A percentile compares a stretch with the other conserved stretches of the same genome.
Evolutionary conservation across 1,140 invertebrate genomes (phyloP).

Genomic region (Megalopta genalis): DNA sequence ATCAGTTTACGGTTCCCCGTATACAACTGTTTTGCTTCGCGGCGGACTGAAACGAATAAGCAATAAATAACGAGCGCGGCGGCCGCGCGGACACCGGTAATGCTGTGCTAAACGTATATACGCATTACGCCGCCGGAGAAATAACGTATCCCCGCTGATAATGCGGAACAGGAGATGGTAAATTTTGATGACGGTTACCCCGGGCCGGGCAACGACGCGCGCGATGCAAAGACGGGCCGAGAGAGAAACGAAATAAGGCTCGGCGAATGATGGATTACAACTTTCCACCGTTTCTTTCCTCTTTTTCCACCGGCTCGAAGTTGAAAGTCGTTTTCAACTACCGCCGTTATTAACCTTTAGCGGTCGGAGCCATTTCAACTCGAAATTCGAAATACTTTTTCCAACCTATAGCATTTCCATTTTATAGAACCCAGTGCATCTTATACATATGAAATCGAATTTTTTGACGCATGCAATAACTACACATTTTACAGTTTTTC

Average conservation of each 20-base stretch:
- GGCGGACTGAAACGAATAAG: slow-evolving; percentile 40
- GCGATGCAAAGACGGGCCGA: neutral
- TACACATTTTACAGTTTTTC: too few relatives aligned
- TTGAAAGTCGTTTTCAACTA: too few relatives aligned
- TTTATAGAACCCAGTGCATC: too few relatives aligned
- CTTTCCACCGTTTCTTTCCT: slow-evolving; percentile 42
- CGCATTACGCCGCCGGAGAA: slow-evolving; percentile 40
- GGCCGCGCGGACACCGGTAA: slow-evolving; percentile 39
- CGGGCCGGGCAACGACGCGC: neutral
- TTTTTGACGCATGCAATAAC: too few relatives aligned
- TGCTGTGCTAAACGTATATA: slow-evolving; percentile 55
- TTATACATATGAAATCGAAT: too few relatives aligned
- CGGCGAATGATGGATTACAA: slow-evolving; percentile 53
- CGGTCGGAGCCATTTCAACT: too few relatives aligned
- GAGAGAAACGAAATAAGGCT: slow-evolving; percentile 16
- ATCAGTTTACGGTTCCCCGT: slow-evolving; percentile 45
- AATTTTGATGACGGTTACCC: slow-evolving; percentile 45
- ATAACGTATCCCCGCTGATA: slow-evolving; percentile 51
- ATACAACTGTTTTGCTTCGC: slow-evolving; percentile 23
- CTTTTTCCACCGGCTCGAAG: neutral
- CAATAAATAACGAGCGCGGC: slow-evolving; percentile 54
- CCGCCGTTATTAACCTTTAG: too few relatives aligned
- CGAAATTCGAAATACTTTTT: too few relatives aligned
- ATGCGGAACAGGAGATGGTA: slow-evolving; percentile 47
- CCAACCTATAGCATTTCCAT: too few relatives aligned